Evolutionary conservation across 2,797 vertebrate species (phyloP).

Genomic region (Peromyscus aztecus): DNA sequence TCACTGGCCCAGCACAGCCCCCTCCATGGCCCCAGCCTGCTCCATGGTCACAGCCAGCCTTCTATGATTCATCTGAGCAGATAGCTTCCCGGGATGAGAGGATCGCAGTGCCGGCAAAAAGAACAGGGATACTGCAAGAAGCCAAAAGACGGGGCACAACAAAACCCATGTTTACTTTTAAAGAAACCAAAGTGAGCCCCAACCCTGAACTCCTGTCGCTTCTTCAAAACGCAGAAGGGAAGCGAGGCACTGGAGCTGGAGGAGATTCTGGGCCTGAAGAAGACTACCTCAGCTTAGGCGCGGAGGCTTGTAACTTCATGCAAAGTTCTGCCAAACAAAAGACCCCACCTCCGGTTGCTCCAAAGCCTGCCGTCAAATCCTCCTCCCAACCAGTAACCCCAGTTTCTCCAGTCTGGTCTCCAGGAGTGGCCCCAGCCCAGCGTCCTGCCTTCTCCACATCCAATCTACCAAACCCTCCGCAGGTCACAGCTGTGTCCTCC

Average conservation of each 20-base stretch:
- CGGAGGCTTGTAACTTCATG: conserved; percentile 99
- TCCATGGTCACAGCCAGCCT: conserved; percentile 89
- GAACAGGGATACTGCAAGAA: conserved; percentile 94
- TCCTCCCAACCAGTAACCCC: conserved; percentile 88
- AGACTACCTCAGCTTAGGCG: conserved; percentile 98
- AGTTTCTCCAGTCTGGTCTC: conserved; percentile 93
- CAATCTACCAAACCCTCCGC: conserved; percentile 29
- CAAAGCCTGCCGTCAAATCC: conserved; percentile 93
- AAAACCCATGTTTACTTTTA: conserved; percentile 99
- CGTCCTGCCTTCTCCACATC: conserved; percentile 88
- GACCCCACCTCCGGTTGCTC: conserved; percentile 97
- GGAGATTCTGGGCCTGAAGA: conserved; percentile 97
- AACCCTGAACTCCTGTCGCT: conserved; percentile 96
- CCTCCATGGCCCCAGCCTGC: conserved; percentile 91
- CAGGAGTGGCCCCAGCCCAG: conserved; percentile 89
- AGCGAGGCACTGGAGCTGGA: conserved; percentile 89
- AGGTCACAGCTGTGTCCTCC: conserved; percentile 77
- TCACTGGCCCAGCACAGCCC: conserved; percentile 79
- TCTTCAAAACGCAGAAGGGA: conserved; percentile 92
- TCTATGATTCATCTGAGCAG: conserved; percentile 91
- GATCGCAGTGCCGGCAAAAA: conserved; percentile 96
- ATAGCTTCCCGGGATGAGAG: conserved; percentile 98
- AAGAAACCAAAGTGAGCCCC: conserved; percentile 96
- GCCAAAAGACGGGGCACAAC: conserved; percentile 90
- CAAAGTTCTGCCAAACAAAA: conserved; percentile 94